Evolutionary conservation across 2,113 vertebrate species (phyloP).

Genomic region (Neogale vison): DNA sequence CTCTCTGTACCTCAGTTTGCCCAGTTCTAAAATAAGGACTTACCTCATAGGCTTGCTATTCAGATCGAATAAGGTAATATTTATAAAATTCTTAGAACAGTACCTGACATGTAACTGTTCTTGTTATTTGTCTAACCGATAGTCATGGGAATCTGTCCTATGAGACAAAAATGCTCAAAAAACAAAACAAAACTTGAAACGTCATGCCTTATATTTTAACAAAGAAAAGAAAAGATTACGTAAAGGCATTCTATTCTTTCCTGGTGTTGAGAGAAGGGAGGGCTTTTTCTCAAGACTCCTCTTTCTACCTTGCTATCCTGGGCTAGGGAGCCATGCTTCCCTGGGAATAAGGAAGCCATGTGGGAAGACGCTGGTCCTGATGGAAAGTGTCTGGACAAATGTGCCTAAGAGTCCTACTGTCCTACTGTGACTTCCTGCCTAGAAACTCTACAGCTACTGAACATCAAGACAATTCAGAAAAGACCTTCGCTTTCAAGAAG

Average conservation of each 20-base stretch:
- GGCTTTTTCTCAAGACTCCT: neutral
- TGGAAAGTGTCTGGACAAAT: neutral
- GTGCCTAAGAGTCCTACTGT: neutral
- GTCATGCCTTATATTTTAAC: neutral
- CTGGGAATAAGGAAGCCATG: neutral
- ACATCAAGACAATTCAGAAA: conserved; percentile 37
- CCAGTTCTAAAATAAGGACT: neutral
- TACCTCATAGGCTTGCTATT: neutral
- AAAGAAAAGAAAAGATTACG: neutral
- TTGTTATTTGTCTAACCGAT: neutral
- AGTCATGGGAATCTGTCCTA: neutral
- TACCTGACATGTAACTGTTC: neutral
- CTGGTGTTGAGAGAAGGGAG: neutral
- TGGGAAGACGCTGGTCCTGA: neutral
- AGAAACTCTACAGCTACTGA: neutral
- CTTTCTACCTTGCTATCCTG: rapidly evolving
- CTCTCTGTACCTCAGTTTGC: neutral
- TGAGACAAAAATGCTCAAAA: neutral
- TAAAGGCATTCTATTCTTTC: neutral
- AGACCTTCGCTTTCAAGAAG: neutral
- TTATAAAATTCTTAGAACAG: neutral
- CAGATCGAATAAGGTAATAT: neutral
- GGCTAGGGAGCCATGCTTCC: neutral
- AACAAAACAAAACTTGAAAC: neutral
- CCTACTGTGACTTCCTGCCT: neutral